These are phyloP conservation scores for Helicolenus hilgendorfi DNA, from an alignment of 2,797 vertebrate genomes.

Conservation along the genomic window DNA sequence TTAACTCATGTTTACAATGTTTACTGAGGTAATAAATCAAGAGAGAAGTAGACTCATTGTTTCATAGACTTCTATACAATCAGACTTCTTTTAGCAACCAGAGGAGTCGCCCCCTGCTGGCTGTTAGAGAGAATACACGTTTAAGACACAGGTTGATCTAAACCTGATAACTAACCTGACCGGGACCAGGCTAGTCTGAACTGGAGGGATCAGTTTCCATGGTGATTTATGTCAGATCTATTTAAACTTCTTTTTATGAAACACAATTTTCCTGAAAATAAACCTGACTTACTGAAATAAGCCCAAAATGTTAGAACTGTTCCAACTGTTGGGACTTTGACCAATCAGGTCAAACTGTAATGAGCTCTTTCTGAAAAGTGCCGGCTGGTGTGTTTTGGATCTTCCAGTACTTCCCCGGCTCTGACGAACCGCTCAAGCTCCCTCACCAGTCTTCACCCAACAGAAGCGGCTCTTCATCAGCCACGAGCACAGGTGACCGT, in stretches of 20 bases:
- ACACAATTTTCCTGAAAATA: background rate
- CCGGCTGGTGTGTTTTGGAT: background rate
- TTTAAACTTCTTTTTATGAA: background rate
- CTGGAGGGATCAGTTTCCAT: background rate
- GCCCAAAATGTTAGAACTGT: background rate
- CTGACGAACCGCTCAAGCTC: slow-evolving; percentile 95
- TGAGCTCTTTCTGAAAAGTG: background rate
- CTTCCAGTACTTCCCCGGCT: slow-evolving; percentile 96
- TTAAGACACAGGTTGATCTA: too few species aligned
- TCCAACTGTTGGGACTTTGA: background rate
- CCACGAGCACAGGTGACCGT: slow-evolving; percentile 94
- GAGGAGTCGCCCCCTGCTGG: too few species aligned
- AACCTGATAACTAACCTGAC: too few species aligned
- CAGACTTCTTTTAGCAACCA: too few species aligned
- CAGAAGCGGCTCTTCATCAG: slow-evolving; percentile 86
- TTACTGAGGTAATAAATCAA: too few species aligned
- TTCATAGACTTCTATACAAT: too few species aligned
- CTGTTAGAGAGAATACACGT: too few species aligned
- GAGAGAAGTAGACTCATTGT: too few species aligned
- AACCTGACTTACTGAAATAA: background rate
- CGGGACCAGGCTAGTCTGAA: background rate
- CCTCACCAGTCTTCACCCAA: slow-evolving; percentile 95
- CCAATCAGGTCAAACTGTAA: background rate
- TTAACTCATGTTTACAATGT: too few species aligned
- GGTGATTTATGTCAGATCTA: background rate